These are phyloP conservation scores for Eidolon dupreanum DNA, from an alignment of 2,797 vertebrate genomes.

Conservation along the genomic window DNA sequence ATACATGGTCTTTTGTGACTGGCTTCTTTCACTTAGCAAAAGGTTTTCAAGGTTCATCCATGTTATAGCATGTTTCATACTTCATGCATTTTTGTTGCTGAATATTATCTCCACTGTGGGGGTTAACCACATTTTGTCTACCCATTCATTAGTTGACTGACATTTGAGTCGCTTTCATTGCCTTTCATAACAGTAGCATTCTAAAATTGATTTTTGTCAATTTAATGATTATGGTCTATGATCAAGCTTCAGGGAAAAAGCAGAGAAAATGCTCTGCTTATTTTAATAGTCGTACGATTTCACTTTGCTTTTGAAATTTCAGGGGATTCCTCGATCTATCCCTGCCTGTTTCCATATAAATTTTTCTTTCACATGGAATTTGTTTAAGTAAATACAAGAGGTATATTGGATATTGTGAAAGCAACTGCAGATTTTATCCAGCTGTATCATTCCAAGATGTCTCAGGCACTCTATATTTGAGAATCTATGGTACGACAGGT, in stretches of 20 bases:
- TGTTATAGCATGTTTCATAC: not conserved
- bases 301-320: conserved; percentile 33
- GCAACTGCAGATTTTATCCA: not conserved
- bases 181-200: not conserved
- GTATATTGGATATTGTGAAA: not conserved
- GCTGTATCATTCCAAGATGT: not conserved
- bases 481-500: not conserved
- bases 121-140: not conserved
- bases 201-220: not conserved
- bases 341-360: not conserved
- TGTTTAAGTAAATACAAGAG: conserved; percentile 6
- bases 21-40: not conserved
- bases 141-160: not conserved
- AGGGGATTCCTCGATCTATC: not conserved
- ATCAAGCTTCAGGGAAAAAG: not conserved
- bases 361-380: not conserved
- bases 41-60: not conserved
- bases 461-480: conserved; percentile 18
- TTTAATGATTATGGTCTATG: not conserved
- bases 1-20: not conserved
- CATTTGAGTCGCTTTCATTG: not conserved
- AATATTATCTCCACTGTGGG: not conserved
- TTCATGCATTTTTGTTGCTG: not conserved
- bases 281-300: conserved; percentile 28
- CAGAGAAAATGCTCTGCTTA: not conserved